Evolutionary conservation across 2,113 vertebrate genomes (phyloP), one percentile per base, ranked within the genome.

Genomic region (Erinaceus europaeus): DNA sequence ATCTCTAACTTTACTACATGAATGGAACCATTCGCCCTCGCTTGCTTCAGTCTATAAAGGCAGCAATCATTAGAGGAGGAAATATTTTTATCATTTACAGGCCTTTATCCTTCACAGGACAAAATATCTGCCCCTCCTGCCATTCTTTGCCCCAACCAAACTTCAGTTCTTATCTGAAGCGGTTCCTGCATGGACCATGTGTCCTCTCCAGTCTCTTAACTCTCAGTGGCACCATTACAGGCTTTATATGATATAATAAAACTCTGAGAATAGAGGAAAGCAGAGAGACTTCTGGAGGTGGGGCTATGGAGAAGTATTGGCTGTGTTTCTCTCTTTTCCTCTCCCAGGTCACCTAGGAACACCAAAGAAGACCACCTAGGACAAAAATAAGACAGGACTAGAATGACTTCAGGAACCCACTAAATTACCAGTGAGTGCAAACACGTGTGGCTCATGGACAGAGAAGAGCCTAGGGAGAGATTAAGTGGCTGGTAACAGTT

Each of bases 1-100:
- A 96, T 95, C 93, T 95, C 94, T 94, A 90, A 42, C 32, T 97
- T 97, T 97, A 95, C 94, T 88, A 91, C 92, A 91, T 81, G 81
- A 96, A 95, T 95, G 94, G 94, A 96, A 92, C 96, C 68, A 38
- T 94, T 93, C 2, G 53, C 89, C 88, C 90, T 94, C 94, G 75
- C 96, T 95, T 89, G 75, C 96, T 95, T 89, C 89, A 86, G 94
- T 95, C 95, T 94, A 94, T 97, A 97, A 97, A 95, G 93, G 95
- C n/a, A 75, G 78, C 91, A 85, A 95, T 96, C 36, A 52, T 96
- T 96, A 97, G 95, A 94, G 92, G 93, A 96, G 96, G 96, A 96
- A 96, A 96, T 97, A 97, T 96, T 84, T 95, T 96, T 97, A 96
- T 97, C 95, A 94, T 96, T 97, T 96, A 97, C 93, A 96, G 96